Base-by-base conservation (phyloP, 2,113 vertebrate genomes). In the Atlantisia rogersi region DNA sequence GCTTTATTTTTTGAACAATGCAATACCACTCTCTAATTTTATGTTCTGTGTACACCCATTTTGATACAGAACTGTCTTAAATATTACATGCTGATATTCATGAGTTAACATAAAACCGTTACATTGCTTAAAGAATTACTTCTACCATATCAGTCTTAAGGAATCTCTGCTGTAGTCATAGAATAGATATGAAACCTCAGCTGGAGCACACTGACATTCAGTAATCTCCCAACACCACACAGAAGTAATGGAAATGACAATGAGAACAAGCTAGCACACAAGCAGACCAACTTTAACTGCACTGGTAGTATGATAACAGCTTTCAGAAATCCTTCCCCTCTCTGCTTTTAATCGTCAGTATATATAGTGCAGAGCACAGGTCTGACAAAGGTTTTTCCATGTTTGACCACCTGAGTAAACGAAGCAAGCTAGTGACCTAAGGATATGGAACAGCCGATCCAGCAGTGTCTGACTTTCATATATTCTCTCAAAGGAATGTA, bases 191-290 rank as follows among this genome's bases (percentile, higher is more conserved):
- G 82, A 88, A 71, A 92, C 69, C 78, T 78, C 58, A 87, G 14
- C 25, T 83, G 53, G 13, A 76, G 25, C 56, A 83, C 42, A 64
- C 22, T 42, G 35, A 55, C 7, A 82, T 53, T 95, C 78, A 89
- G 32, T 31, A 44, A 92, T 62, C 40, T 89, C 65, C 35, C 2
- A 1, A 65, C 17, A 82, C 48, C 40, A 82, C 31, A 75, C 6
- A 86, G 56, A 82, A 69, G 62, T 80, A 84, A 67, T 22, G 40
- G 53, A 89, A 89, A 91, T 62, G 40, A 87, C 13, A 94, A 74
- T 0, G 1, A 70, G 46, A 95, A 80, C 52, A 93, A 89, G 68
- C 18, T 73, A 92, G n/a, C 21, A 83, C 32, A 11, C 62, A 94
- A 52, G 8, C 26, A 91, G 21, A 87, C 8, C 35, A 81, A 69